Evolutionary conservation across 2,888 invertebrate species (phyloP).

Genomic region (Trichogramma evanescens): DNA sequence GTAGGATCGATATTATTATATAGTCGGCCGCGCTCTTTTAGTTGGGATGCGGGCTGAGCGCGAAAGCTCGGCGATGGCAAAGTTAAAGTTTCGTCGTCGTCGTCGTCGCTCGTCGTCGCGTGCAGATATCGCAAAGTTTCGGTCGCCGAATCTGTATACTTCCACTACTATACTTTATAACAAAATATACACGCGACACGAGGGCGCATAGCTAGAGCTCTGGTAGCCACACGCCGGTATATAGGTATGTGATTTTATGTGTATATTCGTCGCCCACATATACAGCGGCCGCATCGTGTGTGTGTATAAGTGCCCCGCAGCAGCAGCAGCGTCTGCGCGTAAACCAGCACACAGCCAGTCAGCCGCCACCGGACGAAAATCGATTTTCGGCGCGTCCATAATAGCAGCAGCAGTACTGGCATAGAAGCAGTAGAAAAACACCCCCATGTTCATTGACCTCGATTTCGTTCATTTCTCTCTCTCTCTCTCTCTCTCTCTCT

Average conservation of each 20-base stretch:
- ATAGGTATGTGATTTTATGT: background rate
- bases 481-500: too few relatives aligned
- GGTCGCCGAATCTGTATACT: too few relatives aligned
- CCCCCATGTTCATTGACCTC: slow-evolving; percentile 22
- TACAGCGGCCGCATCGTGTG: background rate
- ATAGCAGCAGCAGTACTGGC: too few relatives aligned
- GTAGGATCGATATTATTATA: too few relatives aligned
- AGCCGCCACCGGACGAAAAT: slow-evolving; percentile 13
- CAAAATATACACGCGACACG: background rate
- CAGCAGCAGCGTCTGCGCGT: background rate
- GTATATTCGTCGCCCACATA: background rate
- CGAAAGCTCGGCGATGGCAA: too few relatives aligned
- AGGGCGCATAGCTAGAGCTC: background rate
- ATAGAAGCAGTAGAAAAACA: background rate
- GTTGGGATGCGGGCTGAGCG: too few relatives aligned
- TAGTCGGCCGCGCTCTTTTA: too few relatives aligned
- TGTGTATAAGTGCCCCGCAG: background rate
- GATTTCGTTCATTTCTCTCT: slow-evolving; percentile 1
- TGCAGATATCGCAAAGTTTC: too few relatives aligned
- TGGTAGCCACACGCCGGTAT: too few relatives aligned
- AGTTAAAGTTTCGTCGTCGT: too few relatives aligned
- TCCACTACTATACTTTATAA: too few relatives aligned
- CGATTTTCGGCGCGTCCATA: slow-evolving; percentile 19
- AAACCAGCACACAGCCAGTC: background rate
- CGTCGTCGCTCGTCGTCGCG: too few relatives aligned